Conservation (phyloP, 2,797 vertebrate genomes). For the Pseudotriccus pelzelni region DNA sequence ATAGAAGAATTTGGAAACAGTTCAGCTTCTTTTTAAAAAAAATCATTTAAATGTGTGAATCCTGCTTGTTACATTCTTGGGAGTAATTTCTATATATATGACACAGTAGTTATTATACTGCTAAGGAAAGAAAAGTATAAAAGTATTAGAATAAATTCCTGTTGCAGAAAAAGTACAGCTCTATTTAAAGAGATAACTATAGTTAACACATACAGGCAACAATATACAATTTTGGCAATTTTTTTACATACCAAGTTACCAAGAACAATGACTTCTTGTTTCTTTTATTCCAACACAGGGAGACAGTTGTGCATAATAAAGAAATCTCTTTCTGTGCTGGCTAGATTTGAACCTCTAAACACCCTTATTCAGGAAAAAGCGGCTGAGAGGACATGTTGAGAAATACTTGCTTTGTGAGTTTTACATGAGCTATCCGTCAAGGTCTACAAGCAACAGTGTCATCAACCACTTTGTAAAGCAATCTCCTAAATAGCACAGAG, state of each 20-base stretch:
- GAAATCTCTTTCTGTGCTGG: not conserved
- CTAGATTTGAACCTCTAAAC: not conserved
- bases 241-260: slow-evolving; percentile 19
- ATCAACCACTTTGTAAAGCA: not conserved
- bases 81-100: slow-evolving; percentile 72
- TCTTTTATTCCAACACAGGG: slow-evolving; percentile 49
- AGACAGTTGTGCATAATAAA: slow-evolving; percentile 21
- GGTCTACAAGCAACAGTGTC: not conserved
- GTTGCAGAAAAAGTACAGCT: slow-evolving; percentile 67
- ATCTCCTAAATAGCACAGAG: not conserved
- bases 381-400: not conserved
- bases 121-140: slow-evolving; percentile 70
- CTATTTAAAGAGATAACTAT: slow-evolving; percentile 74
- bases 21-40: slow-evolving; percentile 77
- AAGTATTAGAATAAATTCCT: slow-evolving; percentile 70
- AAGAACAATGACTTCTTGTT: slow-evolving; percentile 58
- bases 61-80: slow-evolving; percentile 77
- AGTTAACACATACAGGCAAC: slow-evolving; percentile 70
- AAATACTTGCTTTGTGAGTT: not conserved
- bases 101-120: slow-evolving; percentile 69
- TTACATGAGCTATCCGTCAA: not conserved
- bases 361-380: not conserved
- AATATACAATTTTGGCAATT: slow-evolving; percentile 49
- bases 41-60: slow-evolving; percentile 83
- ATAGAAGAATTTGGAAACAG: slow-evolving; percentile 79